A percentile compares a stretch with the other conserved stretches of the same genome.
Evolutionary conservation across 2,888 invertebrate species (phyloP).

Genomic region (Steinernema carpocapsae): DNA sequence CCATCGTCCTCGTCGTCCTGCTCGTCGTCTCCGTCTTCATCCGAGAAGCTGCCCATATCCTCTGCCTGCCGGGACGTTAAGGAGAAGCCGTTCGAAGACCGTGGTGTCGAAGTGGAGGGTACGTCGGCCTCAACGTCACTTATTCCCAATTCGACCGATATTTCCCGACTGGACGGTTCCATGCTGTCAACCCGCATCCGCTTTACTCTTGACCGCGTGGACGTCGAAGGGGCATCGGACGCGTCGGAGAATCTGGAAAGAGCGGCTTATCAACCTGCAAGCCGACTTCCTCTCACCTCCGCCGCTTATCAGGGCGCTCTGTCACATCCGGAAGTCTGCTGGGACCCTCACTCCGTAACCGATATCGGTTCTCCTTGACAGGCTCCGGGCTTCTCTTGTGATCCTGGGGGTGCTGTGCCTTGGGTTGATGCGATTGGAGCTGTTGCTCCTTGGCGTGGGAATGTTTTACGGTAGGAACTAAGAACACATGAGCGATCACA

Average conservation of each 20-base stretch:
- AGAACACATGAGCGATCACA: too few species aligned
- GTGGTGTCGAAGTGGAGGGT: too few species aligned
- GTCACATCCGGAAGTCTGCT: background rate
- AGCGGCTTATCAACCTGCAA: background rate
- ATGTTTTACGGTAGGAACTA: too few species aligned
- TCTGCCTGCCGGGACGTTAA: background rate
- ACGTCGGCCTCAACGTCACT: too few species aligned
- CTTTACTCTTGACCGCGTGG: background rate
- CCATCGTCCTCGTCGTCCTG: background rate
- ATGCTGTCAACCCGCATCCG: background rate
- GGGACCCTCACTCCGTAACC: background rate
- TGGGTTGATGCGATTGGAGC: too few species aligned
- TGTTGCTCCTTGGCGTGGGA: too few species aligned
- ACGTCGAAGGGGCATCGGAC: background rate
- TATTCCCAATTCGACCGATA: too few species aligned
- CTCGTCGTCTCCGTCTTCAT: conserved; percentile 18
- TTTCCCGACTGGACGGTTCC: background rate
- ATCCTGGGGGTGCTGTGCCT: too few species aligned
- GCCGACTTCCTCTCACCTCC: background rate
- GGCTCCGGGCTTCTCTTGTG: too few species aligned
- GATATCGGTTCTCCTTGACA: background rate
- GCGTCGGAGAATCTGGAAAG: background rate
- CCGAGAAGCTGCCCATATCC: background rate
- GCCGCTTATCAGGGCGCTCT: background rate
- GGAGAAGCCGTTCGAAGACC: background rate